Base-by-base conservation (phyloP, 35 echinoderm and acorn worm genomes). In the Chiridota heheva region DNA sequence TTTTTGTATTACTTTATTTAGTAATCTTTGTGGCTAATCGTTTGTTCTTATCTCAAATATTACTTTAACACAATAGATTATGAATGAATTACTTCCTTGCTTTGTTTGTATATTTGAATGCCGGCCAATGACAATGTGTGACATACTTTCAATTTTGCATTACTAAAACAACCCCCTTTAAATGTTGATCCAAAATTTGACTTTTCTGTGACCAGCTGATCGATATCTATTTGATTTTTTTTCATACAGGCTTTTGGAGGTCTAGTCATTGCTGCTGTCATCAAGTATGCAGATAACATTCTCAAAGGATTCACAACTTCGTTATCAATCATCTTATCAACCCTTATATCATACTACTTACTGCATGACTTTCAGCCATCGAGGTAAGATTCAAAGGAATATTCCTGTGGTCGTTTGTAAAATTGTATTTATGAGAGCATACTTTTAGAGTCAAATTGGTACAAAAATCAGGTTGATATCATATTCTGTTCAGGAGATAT, bases 261-360 rank as follows among this genome's bases (percentile, higher is more conserved):
- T 69, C 73, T 98, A 17, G 61, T 91, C 13, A 88, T 98, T 42
- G 95, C 95, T 30, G 95, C 89, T 62, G 95, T 98, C 12, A 98
- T 98, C 58, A 98, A 98, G 53, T 98, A 98, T 63, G 95, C 95
- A 22, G 95, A 98, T 43, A 98, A 98, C 57, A 98, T 98, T 64
- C 68, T 98, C 42, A 98, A 98, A 77, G 95, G 95, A 29, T 98
- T 98, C 75, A 89, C 95, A 0, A 98, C 95, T 17, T 98, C 95
- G 7, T 72, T 98, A 44, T 98, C 95, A 15, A 98, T 98, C 32
- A 98, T 98, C 24, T 61, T 98, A 39, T 98, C 95, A 36, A 91
- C 89, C 0, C 18, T 82, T 16, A 72, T 92, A 24, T 98, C 95
- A 2, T 98, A 98, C 42, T 98, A 85, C 7, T 36, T 91, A 33